Evolutionary conservation across 1,140 invertebrate genomes (phyloP), one percentile per base, ranked within the genome.

Genomic region (Hypothenemus hampei): DNA sequence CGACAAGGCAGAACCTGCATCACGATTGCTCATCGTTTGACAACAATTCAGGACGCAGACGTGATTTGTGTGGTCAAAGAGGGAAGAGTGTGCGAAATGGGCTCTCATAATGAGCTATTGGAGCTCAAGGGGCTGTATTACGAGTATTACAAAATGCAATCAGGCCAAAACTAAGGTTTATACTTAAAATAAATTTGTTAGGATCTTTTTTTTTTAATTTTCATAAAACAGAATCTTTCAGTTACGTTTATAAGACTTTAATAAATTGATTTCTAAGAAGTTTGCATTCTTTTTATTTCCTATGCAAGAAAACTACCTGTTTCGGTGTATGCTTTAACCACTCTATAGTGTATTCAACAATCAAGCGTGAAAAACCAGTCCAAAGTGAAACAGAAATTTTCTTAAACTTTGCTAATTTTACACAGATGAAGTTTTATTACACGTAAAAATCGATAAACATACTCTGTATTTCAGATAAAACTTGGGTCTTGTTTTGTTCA

Each of bases 131-230:
- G 24, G 24, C 24, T 29, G 24, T 29, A 29, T 29, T n/a, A n/a
- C n/a, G 15, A 51, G 11, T 51, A 49, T 36, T 36, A 19, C 47
- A 48, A 56, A 31, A 31, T 31, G 3, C 26, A 31, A 31, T 31
- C 26, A 8, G 26, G 26, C 10, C 26, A 31, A 31, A 31, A 31
- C 13, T 31, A 13, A 31, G 10, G 8, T 3, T 3, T 13, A 31
- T 31, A 11, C 26, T 31, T 31, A 13, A 13, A 3, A 13, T 31
- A 3, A 1, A 1, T 31, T 31, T 31, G 1, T 13, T 11, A 13
- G 10, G 13, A 11, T 31, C 10, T 31, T 31, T 11, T 11, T 31
- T 1, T 31, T 11, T 31, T 31, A 11, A 31, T 8, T 31, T 31
- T 31, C 8, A 13, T 31, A 31, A 13, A 2, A 11, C 8, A 1